Evolutionary conservation across 2,113 vertebrate species (phyloP).

Genomic region (Zonotrichia leucophrys): DNA sequence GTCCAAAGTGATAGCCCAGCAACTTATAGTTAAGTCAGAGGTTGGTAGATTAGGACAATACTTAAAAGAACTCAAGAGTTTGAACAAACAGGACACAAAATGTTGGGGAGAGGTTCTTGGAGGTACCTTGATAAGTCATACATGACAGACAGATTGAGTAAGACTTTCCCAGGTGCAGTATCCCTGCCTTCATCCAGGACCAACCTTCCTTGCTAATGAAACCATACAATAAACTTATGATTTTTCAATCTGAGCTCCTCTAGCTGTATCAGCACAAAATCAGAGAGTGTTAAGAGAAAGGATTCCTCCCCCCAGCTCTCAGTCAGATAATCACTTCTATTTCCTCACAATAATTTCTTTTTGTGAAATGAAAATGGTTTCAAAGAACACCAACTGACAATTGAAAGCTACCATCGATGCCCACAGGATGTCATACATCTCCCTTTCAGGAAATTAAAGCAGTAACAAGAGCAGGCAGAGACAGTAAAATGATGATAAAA

Average conservation of each 20-base stretch:
- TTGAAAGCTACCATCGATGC: constrained; percentile 59
- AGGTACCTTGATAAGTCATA: background rate
- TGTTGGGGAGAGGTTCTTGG: background rate
- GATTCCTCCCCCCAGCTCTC: background rate
- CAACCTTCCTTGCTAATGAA: background rate
- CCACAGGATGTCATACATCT: constrained; percentile 63
- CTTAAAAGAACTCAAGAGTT: background rate
- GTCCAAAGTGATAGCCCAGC: background rate
- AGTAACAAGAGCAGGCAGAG: constrained; percentile 54
- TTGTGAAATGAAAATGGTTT: constrained; percentile 54
- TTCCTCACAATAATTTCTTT: constrained; percentile 32
- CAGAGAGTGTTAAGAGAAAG: background rate
- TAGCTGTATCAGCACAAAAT: background rate
- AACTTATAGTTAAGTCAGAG: background rate
- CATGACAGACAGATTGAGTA: background rate
- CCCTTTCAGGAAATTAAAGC: constrained; percentile 67
- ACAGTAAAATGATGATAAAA: constrained; percentile 65
- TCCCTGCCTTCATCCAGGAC: background rate
- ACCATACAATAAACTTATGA: background rate
- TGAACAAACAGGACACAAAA: background rate
- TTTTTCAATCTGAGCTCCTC: background rate
- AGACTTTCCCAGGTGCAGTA: background rate
- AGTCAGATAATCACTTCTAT: constrained; percentile 46
- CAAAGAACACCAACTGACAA: background rate
- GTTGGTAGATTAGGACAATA: background rate